These are phyloP conservation scores for Bathynomus jamesi DNA, from an alignment of 1,140 invertebrate genomes.

Conservation along the genomic window DNA sequence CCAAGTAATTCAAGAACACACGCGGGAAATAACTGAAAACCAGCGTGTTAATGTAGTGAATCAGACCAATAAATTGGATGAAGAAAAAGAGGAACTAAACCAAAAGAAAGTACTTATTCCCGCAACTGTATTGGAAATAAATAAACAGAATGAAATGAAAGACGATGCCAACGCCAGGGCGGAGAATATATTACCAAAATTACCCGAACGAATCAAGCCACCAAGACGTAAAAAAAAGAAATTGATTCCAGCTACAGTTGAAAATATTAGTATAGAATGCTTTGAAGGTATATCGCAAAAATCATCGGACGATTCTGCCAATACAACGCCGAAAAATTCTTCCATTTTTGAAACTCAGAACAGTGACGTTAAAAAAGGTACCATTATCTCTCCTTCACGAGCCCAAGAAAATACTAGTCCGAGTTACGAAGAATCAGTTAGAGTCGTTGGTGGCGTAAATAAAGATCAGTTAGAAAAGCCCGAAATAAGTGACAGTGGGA, in stretches of 20 bases:
- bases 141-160: not conserved
- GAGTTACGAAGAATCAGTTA: too few species aligned
- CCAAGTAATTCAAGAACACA: not conserved
- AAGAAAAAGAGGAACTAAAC: not conserved
- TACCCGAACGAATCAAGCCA: conserved; percentile 31
- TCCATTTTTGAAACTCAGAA: not conserved
- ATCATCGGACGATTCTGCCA: not conserved
- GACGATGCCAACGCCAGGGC: conserved; percentile 6
- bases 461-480: too few species aligned
- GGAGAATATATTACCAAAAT: conserved; percentile 24
- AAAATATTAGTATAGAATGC: conserved; percentile 17
- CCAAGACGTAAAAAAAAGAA: conserved; percentile 32
- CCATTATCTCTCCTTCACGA: conserved; percentile 1
- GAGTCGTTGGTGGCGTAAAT: too few species aligned
- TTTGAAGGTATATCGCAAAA: not conserved
- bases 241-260: conserved; percentile 15
- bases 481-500: too few species aligned
- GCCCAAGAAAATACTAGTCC: not conserved
- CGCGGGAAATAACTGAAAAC: conserved; percentile 2
- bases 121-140: not conserved
- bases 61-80: not conserved
- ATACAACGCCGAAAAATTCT: not conserved
- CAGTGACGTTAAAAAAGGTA: not conserved
- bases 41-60: not conserved
- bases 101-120: not conserved